phyloP scores from a whole-genome alignment of 2,888 invertebrate species.

The Slavum lentiscoides region DNA sequence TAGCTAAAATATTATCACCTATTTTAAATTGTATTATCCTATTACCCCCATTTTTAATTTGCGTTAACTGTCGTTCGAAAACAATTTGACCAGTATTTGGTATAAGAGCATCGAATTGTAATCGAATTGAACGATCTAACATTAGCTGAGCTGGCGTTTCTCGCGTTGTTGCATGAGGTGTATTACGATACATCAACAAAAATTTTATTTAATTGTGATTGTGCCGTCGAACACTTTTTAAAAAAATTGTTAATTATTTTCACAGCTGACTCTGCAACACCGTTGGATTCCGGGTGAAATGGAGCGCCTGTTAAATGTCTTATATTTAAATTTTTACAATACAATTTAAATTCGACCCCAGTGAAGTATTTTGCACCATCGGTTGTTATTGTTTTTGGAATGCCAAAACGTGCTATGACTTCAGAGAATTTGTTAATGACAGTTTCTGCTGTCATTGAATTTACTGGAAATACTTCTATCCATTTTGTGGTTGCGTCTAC shows the following conservation, averaged over 20 bases:
- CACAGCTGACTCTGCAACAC: too few relatives aligned
- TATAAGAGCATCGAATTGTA: background rate
- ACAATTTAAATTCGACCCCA: background rate
- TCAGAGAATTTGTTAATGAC: conserved; percentile 9
- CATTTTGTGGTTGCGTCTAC: conserved; percentile 42
- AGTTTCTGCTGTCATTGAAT: too few relatives aligned
- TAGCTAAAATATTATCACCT: too few relatives aligned
- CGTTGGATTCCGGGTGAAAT: conserved; percentile 19
- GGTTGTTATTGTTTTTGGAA: too few relatives aligned
- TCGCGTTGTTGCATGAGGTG: conserved; percentile 11
- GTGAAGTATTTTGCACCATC: conserved; percentile 15
- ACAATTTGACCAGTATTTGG: too few relatives aligned
- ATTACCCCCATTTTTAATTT: background rate
- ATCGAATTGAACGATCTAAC: background rate
- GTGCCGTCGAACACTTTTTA: too few relatives aligned
- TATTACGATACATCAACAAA: conserved; percentile 1
- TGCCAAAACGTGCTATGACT: background rate
- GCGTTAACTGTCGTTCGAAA: background rate
- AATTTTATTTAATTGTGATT: conserved; percentile 4
- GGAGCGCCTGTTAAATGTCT: conserved; percentile 14
- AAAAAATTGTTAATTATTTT: background rate
- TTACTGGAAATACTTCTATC: conserved; percentile 8
- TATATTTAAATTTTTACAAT: background rate
- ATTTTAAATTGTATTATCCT: too few relatives aligned
- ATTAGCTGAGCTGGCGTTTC: conserved; percentile 17